Conservation (phyloP, 2,888 invertebrate species). For the Caenorhabditis sp. region DNA sequence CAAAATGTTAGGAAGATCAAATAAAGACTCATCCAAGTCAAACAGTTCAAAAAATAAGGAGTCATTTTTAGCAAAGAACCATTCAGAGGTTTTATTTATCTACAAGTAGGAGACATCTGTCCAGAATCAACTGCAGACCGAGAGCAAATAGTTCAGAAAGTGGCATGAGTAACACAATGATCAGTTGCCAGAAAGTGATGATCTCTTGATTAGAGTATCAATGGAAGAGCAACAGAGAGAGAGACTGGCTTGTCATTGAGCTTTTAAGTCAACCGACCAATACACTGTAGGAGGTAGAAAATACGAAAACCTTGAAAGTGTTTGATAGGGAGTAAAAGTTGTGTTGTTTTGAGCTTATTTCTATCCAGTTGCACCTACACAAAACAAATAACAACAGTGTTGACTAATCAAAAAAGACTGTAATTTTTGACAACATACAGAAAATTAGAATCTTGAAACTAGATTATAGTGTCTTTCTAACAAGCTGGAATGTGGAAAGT, state of each 20-base stretch:
- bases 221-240: neutral
- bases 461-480: too few species aligned
- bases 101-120: conserved; percentile 14
- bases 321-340: conserved; percentile 3
- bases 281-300: neutral
- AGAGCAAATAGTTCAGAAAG: conserved; percentile 57
- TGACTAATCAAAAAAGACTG: conserved; percentile 8
- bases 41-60: neutral
- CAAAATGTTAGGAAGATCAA: neutral
- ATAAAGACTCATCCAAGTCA: neutral
- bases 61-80: neutral
- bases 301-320: neutral
- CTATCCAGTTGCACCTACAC: conserved; percentile 21
- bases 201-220: conserved; percentile 30
- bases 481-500: neutral
- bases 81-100: conserved; percentile 16
- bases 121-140: conserved; percentile 26
- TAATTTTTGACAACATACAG: conserved; percentile 7
- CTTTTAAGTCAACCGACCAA: conserved; percentile 25
- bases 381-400: conserved; percentile 26
- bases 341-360: conserved; percentile 13
- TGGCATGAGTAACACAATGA: conserved; percentile 30
- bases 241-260: conserved; percentile 28
- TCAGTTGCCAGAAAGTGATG: neutral
- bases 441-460: neutral